Evolutionary conservation across 2,113 vertebrate genomes (phyloP).

Genomic region (Nycticryphes semicollaris): DNA sequence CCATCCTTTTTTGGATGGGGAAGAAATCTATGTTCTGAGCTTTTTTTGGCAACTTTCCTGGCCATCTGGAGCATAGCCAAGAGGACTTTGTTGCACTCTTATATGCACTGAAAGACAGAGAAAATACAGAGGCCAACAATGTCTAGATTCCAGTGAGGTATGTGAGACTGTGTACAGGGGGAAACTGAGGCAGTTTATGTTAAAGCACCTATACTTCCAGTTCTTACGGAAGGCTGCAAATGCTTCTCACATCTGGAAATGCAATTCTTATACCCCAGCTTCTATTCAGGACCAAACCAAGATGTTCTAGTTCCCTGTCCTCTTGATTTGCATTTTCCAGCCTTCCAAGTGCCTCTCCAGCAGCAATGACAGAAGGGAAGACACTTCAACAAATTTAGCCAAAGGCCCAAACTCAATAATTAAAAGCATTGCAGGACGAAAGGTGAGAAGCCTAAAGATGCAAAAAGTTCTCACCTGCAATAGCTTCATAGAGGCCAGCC

Average conservation of each 20-base stretch:
- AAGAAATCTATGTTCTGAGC: slow-evolving; percentile 21
- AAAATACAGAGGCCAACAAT: not conserved
- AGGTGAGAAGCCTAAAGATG: not conserved
- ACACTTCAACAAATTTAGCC: not conserved
- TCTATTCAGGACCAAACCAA: not conserved
- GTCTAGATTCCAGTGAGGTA: not conserved
- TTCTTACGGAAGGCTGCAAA: not conserved
- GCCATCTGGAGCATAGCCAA: not conserved
- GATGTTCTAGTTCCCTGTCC: not conserved
- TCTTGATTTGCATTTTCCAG: not conserved
- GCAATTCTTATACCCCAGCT: not conserved
- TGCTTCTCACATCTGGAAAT: not conserved
- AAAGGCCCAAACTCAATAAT: not conserved
- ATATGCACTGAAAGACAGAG: not conserved
- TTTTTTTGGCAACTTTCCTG: slow-evolving; percentile 48
- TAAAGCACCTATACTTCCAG: not conserved
- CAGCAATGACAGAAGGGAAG: not conserved
- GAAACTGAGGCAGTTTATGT: not conserved
- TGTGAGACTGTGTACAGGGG: not conserved
- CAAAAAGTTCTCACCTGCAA: slow-evolving; percentile 85
- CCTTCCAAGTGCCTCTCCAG: not conserved
- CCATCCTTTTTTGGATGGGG: not conserved
- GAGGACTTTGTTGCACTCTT: not conserved
- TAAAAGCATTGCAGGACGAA: not conserved
- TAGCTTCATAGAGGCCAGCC: slow-evolving; percentile 86